These are phyloP conservation scores for Sebastes elongatus DNA, from an alignment of 2,797 vertebrate species.

Conservation along the genomic window DNA sequence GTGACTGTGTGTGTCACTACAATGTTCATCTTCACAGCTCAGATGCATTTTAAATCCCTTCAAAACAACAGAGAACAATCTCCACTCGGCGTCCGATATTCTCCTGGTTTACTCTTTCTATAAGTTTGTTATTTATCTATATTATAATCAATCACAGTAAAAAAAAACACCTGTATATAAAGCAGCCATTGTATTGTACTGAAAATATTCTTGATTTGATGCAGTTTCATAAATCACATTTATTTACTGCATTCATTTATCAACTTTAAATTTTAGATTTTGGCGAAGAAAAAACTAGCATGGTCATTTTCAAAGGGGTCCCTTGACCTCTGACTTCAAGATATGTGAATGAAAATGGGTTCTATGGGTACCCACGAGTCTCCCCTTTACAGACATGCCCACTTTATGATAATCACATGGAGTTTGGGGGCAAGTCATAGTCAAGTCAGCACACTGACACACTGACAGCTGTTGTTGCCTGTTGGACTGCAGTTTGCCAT, in stretches of 20 bases:
- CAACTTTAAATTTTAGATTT: rapidly evolving
- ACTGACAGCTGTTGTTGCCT: too few relatives aligned
- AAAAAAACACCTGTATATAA: neutral
- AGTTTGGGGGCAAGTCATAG: too few relatives aligned
- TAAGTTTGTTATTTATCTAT: neutral
- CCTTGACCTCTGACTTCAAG: too few relatives aligned
- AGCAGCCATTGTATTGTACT: neutral
- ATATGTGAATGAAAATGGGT: too few relatives aligned
- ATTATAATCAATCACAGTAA: neutral
- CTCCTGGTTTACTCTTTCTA: neutral
- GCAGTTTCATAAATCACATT: neutral
- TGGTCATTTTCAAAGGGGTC: too few relatives aligned
- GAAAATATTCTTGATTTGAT: neutral
- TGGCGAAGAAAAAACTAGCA: too few relatives aligned
- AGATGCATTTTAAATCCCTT: neutral
- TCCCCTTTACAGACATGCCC: too few relatives aligned
- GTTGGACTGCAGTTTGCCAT: rapidly evolving
- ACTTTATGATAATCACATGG: too few relatives aligned
- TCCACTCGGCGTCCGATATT: neutral
- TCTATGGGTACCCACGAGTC: too few relatives aligned
- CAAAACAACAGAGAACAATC: neutral
- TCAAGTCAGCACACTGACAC: too few relatives aligned
- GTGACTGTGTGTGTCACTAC: constrained; percentile 19
- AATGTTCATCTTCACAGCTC: constrained; percentile 26
- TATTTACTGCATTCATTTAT: neutral